Percentiles rank a stretch among this genome's conserved stretches.
Evolutionary conservation across 2,797 vertebrate species (phyloP).

Genomic region (Rhynchonycteris naso): DNA sequence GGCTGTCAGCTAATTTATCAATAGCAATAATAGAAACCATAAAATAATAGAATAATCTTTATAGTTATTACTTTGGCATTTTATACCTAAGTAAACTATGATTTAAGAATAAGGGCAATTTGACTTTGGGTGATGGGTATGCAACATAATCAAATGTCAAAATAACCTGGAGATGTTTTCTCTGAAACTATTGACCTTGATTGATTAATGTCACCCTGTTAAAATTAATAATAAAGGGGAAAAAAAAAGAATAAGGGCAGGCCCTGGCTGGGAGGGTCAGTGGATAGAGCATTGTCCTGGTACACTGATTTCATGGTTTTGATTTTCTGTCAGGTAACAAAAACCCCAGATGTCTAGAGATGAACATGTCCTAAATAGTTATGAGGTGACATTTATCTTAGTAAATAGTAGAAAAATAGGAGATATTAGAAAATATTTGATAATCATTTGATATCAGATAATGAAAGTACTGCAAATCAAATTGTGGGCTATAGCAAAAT

Average conservation of each 20-base stretch:
- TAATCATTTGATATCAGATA: background rate
- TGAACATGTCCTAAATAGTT: background rate
- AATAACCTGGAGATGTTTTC: no score
- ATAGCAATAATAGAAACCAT: background rate
- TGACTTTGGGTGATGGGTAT: no score
- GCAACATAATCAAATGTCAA: no score
- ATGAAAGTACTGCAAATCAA: slow-evolving; percentile 5
- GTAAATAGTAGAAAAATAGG: background rate
- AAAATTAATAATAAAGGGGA: no score
- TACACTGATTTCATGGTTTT: no score
- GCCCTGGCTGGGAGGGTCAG: no score
- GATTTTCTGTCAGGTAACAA: background rate
- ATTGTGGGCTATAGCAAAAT: background rate
- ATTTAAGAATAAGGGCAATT: background rate
- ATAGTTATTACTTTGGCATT: slow-evolving; percentile 3
- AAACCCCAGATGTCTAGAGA: background rate
- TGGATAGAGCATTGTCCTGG: no score
- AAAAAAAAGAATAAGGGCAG: background rate
- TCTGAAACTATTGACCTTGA: no score
- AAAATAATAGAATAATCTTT: background rate
- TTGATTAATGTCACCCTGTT: no score
- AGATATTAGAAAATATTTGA: background rate
- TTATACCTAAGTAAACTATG: background rate
- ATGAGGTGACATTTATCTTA: background rate
- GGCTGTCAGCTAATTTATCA: background rate